Conservation (phyloP, 2,797 vertebrate species). For the Pipistrellus kuhlii region DNA sequence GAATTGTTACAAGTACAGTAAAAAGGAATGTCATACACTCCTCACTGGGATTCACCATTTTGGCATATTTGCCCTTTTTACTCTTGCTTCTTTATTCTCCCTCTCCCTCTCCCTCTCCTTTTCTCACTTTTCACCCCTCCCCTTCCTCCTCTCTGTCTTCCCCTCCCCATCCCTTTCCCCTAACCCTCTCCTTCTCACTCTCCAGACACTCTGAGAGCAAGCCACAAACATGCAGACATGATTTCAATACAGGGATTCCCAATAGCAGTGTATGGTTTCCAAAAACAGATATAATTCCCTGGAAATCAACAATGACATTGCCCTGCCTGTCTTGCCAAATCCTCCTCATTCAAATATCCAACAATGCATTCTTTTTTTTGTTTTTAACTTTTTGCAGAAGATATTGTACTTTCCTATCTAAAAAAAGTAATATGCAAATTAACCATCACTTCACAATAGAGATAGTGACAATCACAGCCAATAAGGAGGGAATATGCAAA, state of each 20-base stretch:
- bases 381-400: not conserved
- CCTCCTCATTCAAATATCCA: not conserved
- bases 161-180: too few species aligned
- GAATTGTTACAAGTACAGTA: not conserved
- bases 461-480: too few species aligned
- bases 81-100: not conserved
- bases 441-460: too few species aligned
- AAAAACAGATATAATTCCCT: not conserved
- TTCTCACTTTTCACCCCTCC: not conserved
- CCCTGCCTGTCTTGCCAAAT: not conserved
- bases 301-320: not conserved
- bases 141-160: not conserved
- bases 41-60: not conserved
- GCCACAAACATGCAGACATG: not conserved
- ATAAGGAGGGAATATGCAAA: too few species aligned
- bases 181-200: too few species aligned
- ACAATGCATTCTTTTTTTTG: not conserved
- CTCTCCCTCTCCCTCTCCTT: accelerated
- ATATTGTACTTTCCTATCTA: too few species aligned
- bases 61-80: not conserved
- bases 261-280: not conserved
- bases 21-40: not conserved
- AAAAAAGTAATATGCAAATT: too few species aligned
- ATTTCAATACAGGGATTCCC: not conserved
- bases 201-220: not conserved